Evolutionary conservation across 2,888 invertebrate species (phyloP).

Genomic region (Drosophila hamatofila): DNA sequence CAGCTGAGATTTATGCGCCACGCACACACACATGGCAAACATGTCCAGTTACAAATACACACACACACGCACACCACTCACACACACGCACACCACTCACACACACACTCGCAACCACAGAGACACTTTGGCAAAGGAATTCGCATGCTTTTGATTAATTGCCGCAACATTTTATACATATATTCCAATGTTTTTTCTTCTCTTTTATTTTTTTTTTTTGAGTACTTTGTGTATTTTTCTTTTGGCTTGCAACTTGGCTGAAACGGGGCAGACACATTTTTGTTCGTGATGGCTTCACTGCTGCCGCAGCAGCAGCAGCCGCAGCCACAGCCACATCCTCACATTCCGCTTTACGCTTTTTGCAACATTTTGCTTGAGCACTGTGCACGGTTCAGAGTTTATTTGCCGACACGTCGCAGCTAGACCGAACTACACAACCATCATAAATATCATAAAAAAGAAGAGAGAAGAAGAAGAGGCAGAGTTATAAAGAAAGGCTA

Average conservation of each 20-base stretch:
- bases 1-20: constrained; percentile 74
- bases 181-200: constrained; percentile 24
- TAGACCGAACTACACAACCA: constrained; percentile 37
- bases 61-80: constrained; percentile 25
- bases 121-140: constrained; percentile 70
- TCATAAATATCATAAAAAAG: constrained; percentile 76
- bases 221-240: constrained; percentile 16
- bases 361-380: constrained; percentile 59
- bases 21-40: constrained; percentile 27
- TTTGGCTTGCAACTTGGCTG: constrained; percentile 37
- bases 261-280: constrained; percentile 50
- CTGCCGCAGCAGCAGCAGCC: not conserved
- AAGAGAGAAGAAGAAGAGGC: constrained; percentile 37
- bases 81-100: constrained; percentile 23
- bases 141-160: constrained; percentile 81
- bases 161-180: constrained; percentile 75
- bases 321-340: not conserved
- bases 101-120: constrained; percentile 32
- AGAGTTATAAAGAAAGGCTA: not conserved
- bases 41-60: constrained; percentile 28
- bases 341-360: constrained; percentile 53
- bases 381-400: constrained; percentile 67
- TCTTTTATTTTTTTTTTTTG: constrained; percentile 15
- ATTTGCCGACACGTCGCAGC: constrained; percentile 77
- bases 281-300: constrained; percentile 71